Base-by-base conservation (phyloP, 2,888 invertebrate genomes). In the Merodon equestris region DNA sequence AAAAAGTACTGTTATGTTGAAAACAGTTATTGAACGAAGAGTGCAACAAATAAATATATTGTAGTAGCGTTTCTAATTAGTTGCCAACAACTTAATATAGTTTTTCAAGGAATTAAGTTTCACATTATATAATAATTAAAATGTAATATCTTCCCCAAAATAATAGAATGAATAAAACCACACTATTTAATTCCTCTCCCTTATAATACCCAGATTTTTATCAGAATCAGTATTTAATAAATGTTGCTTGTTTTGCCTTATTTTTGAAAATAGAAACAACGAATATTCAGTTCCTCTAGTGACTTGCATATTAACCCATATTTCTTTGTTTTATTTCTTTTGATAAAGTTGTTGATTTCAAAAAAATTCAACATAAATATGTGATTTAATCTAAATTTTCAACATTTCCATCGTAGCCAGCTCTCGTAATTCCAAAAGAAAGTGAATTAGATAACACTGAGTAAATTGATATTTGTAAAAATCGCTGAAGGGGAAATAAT, bases 261-360 rank as follows among this genome's bases (percentile, higher is more conserved):
- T 63, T 83, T 27, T n/a, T n/a, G 73, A 82, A 64, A 83, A 73
- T 68, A 71, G 67, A 73, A 67, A 74, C 67, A 51, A 27, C n/a
- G 9, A 70, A 44, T 87, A 83, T 83, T 83, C 83, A 85, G 85
- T 87, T 83, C 84, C 86, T 82, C n/a, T 86, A 85, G 83, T 86
- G 83, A 86, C 82, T 51, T 66, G 68, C 56, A 67, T 64, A 75
- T 54, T 34, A 51, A 13, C 54, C 51, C 9, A 34, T 18, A 44
- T 56, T 44, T 17, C 48, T 67, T 53, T 27, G 10, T 54, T 50
- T 18, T 36, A 50, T 68, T 79, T 58, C 44, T n/a, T n/a, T n/a
- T n/a, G n/a, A n/a, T n/a, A n/a, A n/a, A n/a, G n/a, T n/a, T n/a
- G n/a, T n/a, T n/a, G n/a, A n/a, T n/a, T n/a, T n/a, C n/a, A n/a